A percentile compares a stretch with the other conserved stretches of the same genome.
phyloP scores from a whole-genome alignment of 2,797 vertebrate species.

The Chrosomus eos region DNA sequence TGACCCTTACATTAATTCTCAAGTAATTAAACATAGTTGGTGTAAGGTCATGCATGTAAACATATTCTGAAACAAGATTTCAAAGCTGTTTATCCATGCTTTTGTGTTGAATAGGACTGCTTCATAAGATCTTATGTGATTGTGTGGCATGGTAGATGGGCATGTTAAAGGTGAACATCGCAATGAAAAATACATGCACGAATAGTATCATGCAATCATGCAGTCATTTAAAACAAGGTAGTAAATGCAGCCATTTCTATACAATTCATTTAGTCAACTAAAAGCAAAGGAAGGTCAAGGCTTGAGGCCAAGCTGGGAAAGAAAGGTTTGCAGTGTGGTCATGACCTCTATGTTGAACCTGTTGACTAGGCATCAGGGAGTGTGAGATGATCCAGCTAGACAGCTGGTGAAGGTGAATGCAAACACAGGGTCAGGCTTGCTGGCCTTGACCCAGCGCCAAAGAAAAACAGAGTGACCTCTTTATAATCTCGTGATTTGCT shows the following conservation, averaged over 20 bases:
- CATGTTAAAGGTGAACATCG: background rate
- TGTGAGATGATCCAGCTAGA: conserved; percentile 65
- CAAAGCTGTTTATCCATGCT: conserved; percentile 8
- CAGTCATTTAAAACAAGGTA: background rate
- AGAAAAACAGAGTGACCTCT: conserved; percentile 69
- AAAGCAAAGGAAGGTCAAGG: conserved; percentile 17
- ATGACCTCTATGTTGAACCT: conserved; percentile 34
- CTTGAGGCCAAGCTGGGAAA: conserved; percentile 13
- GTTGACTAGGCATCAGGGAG: conserved; percentile 36
- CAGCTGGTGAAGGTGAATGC: conserved; percentile 70
- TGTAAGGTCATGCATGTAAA: background rate
- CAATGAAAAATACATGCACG: background rate
- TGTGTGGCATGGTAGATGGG: background rate
- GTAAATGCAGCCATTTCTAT: background rate
- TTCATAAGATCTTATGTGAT: background rate
- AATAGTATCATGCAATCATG: no score
- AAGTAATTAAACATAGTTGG: conserved; percentile 14
- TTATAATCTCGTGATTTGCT: conserved; percentile 51
- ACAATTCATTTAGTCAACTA: background rate
- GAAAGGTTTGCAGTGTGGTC: conserved; percentile 10
- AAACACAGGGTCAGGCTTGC: conserved; percentile 72
- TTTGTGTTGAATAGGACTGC: background rate
- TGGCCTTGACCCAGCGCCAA: conserved; percentile 67
- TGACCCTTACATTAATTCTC: background rate
- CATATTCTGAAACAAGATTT: conserved; percentile 11